Percentiles rank a stretch among this genome's conserved stretches.
Evolutionary conservation across 2,113 vertebrate species (phyloP).

Genomic region (Lanius ludovicianus): DNA sequence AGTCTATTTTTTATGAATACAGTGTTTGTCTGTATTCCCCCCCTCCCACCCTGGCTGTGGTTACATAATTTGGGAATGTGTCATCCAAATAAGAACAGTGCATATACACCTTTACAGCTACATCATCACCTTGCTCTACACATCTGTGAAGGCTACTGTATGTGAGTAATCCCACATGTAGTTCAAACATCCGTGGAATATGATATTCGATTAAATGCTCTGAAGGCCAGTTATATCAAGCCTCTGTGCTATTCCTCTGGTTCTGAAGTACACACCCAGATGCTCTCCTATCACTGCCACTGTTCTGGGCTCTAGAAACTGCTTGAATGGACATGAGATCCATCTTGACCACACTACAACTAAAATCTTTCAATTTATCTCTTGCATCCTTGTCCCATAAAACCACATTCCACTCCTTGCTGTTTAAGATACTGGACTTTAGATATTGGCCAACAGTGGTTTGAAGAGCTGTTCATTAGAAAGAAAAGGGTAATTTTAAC

Average conservation of each 20-base stretch:
- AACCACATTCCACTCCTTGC: background rate
- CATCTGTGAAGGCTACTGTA: slow-evolving; percentile 1
- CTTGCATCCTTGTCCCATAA: background rate
- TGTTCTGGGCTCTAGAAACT: background rate
- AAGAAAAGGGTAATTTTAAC: background rate
- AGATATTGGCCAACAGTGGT: background rate
- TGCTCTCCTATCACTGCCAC: background rate
- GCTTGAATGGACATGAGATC: background rate
- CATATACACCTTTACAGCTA: background rate
- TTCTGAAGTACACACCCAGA: background rate
- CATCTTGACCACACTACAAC: background rate
- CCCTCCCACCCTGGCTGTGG: background rate
- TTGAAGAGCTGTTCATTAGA: background rate
- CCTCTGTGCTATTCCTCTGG: background rate
- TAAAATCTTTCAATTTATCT: background rate
- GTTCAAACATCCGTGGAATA: background rate
- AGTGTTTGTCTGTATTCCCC: background rate
- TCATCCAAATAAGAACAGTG: background rate
- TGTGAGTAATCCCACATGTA: background rate
- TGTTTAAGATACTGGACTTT: background rate
- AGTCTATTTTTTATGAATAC: background rate
- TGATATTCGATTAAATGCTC: background rate
- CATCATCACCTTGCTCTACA: background rate
- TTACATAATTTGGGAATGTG: background rate
- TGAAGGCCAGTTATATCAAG: background rate